Evolutionary conservation across 2,888 invertebrate genomes (phyloP).

Genomic region (Acleris emargana): DNA sequence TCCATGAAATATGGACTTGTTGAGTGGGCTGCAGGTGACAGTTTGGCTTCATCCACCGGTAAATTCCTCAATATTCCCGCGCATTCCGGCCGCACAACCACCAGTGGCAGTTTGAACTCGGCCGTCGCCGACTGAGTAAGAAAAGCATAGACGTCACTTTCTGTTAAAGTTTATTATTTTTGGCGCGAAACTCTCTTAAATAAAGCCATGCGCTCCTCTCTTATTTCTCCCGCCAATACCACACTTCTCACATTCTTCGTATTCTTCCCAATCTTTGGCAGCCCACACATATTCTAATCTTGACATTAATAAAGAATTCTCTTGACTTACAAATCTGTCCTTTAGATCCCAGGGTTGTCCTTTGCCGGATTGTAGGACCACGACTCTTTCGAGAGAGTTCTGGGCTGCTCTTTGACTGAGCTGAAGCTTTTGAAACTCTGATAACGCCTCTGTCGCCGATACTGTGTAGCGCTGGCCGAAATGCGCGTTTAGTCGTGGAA

Average conservation of each 20-base stretch:
- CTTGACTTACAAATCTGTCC: slow-evolving; percentile 84
- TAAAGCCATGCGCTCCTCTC: not conserved
- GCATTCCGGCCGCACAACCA: slow-evolving; percentile 87
- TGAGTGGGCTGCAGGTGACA: slow-evolving; percentile 83
- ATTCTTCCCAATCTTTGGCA: slow-evolving; percentile 46
- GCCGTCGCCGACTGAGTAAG: slow-evolving; percentile 85
- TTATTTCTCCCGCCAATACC: not conserved
- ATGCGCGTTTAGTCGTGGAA: slow-evolving; percentile 86
- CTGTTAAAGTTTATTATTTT: not conserved
- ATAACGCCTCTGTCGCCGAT: slow-evolving; percentile 88
- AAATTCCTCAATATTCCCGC: slow-evolving; percentile 85
- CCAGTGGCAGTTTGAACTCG: slow-evolving; percentile 87
- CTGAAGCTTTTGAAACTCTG: slow-evolving; percentile 87
- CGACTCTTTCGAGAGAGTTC: slow-evolving; percentile 83
- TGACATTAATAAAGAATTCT: slow-evolving; percentile 3
- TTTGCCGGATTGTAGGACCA: slow-evolving; percentile 85
- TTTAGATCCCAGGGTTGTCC: slow-evolving; percentile 85
- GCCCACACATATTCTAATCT: slow-evolving; percentile 24
- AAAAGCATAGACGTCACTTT: slow-evolving; percentile 32
- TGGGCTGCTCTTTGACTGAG: slow-evolving; percentile 82
- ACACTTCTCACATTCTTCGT: slow-evolving; percentile 21
- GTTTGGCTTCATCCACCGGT: slow-evolving; percentile 84
- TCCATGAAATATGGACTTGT: slow-evolving; percentile 88
- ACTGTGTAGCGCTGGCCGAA: slow-evolving; percentile 89
- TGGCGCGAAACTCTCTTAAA: not conserved